phyloP scores from a whole-genome alignment of 2,797 vertebrate genomes.

The Clarias laeviceps region DNA sequence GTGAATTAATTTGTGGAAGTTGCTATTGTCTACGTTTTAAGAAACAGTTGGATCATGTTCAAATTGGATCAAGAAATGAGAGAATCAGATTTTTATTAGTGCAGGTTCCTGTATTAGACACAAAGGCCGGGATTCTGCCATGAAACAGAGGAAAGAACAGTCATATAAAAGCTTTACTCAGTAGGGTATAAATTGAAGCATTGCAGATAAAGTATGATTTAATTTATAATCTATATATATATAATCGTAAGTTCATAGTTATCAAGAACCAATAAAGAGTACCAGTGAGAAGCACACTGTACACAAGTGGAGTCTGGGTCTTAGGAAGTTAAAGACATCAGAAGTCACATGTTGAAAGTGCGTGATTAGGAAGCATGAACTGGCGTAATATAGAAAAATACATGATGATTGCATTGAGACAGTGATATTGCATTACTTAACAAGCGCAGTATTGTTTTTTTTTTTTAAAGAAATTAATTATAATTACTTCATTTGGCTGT shows the following conservation, averaged over 20 bases:
- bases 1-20: neutral
- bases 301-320: too few species aligned
- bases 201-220: neutral
- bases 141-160: conserved; percentile 59
- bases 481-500: neutral
- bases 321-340: neutral
- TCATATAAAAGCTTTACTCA: conserved; percentile 31
- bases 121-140: conserved; percentile 57
- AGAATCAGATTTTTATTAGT: conserved; percentile 50
- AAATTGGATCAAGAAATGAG: conserved; percentile 46
- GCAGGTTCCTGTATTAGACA: conserved; percentile 66
- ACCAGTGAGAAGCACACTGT: too few species aligned
- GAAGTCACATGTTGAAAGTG: neutral
- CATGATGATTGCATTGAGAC: neutral
- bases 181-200: conserved; percentile 16
- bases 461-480: neutral
- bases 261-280: too few species aligned
- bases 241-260: too few species aligned
- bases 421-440: neutral
- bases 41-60: neutral
- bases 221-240: neutral
- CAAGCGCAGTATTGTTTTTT: neutral
- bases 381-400: neutral
- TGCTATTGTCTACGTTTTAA: conserved; percentile 11
- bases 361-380: neutral